Evolutionary conservation across 2,888 invertebrate species (phyloP).

Genomic region (Ashinkailepas kermadecensis): DNA sequence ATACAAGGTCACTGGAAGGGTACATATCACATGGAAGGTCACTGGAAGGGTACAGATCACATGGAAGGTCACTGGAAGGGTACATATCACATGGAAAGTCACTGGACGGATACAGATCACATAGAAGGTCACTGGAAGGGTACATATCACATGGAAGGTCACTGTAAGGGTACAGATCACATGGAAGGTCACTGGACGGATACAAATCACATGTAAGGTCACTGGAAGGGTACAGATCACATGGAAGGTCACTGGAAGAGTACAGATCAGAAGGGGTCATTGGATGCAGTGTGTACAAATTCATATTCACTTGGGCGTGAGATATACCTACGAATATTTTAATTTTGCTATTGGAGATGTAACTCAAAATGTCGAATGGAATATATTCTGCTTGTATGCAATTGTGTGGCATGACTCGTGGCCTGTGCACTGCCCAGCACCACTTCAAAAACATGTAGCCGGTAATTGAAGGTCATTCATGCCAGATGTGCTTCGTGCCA

Average conservation of each 20-base stretch:
- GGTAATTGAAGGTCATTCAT: too few species aligned
- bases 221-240: not conserved
- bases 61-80: not conserved
- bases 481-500: too few species aligned
- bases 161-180: too few species aligned
- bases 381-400: too few species aligned
- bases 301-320: too few species aligned
- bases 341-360: too few species aligned
- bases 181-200: not conserved
- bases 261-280: constrained; percentile 3
- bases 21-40: not conserved
- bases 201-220: not conserved
- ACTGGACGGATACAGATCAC: not conserved
- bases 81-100: not conserved
- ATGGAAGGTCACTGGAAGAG: not conserved
- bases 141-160: not conserved
- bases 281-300: too few species aligned
- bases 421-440: too few species aligned
- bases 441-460: too few species aligned
- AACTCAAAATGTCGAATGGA: too few species aligned
- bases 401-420: too few species aligned
- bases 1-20: not conserved
- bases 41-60: not conserved
- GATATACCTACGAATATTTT: too few species aligned
- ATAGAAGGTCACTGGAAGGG: not conserved